Evolutionary conservation across 2,797 vertebrate genomes (phyloP), one percentile per base, ranked within the genome.

Genomic region (Lutjanus argentimaculatus): DNA sequence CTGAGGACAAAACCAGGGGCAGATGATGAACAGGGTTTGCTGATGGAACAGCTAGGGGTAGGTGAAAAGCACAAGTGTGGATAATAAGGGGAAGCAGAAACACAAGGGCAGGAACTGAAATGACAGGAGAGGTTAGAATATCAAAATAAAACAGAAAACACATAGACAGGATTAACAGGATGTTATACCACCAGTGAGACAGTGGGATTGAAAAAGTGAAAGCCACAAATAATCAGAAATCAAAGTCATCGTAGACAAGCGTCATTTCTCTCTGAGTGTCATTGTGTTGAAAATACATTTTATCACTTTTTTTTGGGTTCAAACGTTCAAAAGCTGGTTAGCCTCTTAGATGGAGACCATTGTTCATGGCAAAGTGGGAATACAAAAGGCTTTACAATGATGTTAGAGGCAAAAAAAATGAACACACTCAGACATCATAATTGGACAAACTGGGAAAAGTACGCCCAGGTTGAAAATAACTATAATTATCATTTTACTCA

Each of bases 401-500:
- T 51, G 36, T 46, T 30, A 51, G 21, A 43, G 10, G 45, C 8
- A 78, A 76, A 21, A 76, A 21, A 48, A 55, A 63, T 16, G n/a
- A 64, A 77, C 51, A 80, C 67, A 80, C 66, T 78, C 49, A 30
- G 17, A 49, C 75, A 48, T 62, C 57, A 75, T 79, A 74, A 87
- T 82, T 19, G 58, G 61, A 69, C 69, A 72, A 77, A 84, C 85
- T 72, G 57, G 56, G 52, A 83, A 81, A 75, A 59, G 56, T 70
- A 63, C 8, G 2, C n/a, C 61, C 42, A 46, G 46, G 48, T 59
- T 51, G 66, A 67, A 78, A 80, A 85, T 83, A 61, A 77, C 75
- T 67, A n/a, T 67, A 82, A 89, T 89, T 72, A 69, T 85, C 45
- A 21, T 63, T 77, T 83, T 63, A 74, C 58, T 69, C 61, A 79